Base-by-base conservation (phyloP, 2,888 invertebrate species). In the Myathropa florea region DNA sequence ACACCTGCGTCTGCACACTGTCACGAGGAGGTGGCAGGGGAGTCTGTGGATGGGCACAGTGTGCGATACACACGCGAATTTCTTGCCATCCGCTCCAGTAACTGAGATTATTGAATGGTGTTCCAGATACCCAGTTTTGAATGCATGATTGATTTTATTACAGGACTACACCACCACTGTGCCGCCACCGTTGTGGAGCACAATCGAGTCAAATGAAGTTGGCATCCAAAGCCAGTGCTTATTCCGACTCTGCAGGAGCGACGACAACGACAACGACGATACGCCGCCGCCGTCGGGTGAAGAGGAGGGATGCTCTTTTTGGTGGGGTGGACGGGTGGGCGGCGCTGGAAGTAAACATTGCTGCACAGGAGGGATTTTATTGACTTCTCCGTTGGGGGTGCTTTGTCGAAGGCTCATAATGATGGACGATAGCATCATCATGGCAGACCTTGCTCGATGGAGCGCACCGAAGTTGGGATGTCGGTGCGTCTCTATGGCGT, bases 141-240 rank as follows among this genome's bases (percentile, higher is more conserved):
- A 85, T 82, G 82, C 82, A 73, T 85, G 82, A 85, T 82, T 85
- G 77, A 85, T 82, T 82, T 85, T 82, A 82, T 85, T 82, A 82
- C 64, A 82, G 72, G 21, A 73, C 59, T 61, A 64, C 26, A 72
- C 72, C 59, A n/a, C 53, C 53, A 28, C 26, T 26, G n/a, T 46
- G 57, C 1, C 23, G 28, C 55, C 10, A 59, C 28, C 60, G 24
- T 28, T 39, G 30, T 55, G 21, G 26, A 24, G 24, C 30, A 68
- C 79, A 79, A 79, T 65, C 63, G 53, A 64, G 46, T 39, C 64
- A 80, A 75, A 83, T 73, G 72, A 83, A 63, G 72, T 67, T 57
- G 23, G n/a, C 55, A 71, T 24, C 64, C 33, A 53, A 36, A 18
- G 30, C 23, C 36, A 68, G 14, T 7, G 21, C 28, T 63, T 21